A percentile compares a stretch with the other conserved stretches of the same genome.
These are phyloP conservation scores for Caprella mutica DNA, from an alignment of 2,888 invertebrate genomes.

Conservation along the genomic window DNA sequence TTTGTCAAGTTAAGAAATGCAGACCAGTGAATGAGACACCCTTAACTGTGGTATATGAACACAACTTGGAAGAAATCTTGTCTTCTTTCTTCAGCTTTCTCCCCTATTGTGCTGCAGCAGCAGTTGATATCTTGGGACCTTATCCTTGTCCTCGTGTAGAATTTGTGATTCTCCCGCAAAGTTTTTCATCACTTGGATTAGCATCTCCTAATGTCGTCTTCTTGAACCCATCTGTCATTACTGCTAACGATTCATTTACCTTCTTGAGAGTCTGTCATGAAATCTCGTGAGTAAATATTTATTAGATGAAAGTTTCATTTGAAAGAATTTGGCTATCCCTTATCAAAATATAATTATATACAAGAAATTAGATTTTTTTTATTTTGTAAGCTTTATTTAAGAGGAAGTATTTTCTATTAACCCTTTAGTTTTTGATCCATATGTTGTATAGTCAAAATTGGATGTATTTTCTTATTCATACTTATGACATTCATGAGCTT, in stretches of 20 bases:
- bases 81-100: constrained; percentile 16
- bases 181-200: constrained; percentile 24
- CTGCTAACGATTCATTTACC: constrained; percentile 15
- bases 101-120: constrained; percentile 13
- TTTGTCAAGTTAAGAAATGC: constrained; percentile 13
- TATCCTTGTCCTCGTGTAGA: constrained; percentile 25
- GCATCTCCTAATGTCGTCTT: constrained; percentile 31
- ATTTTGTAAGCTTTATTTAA: no score
- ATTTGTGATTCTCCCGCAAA: constrained; percentile 23
- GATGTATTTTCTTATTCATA: no score
- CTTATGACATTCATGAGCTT: no score
- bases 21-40: neutral
- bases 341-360: no score
- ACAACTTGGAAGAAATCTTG: constrained; percentile 2
- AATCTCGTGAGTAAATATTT: constrained; percentile 17
- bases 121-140: constrained; percentile 15
- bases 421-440: no score
- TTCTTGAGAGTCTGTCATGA: constrained; percentile 25
- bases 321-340: neutral
- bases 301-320: neutral
- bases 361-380: no score
- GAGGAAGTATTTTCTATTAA: no score
- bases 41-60: constrained; percentile 13
- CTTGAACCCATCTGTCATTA: constrained; percentile 16
- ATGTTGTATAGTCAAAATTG: no score